Base-by-base conservation (phyloP, 2,113 vertebrate genomes). In the Nothoprocta pentlandii region DNA sequence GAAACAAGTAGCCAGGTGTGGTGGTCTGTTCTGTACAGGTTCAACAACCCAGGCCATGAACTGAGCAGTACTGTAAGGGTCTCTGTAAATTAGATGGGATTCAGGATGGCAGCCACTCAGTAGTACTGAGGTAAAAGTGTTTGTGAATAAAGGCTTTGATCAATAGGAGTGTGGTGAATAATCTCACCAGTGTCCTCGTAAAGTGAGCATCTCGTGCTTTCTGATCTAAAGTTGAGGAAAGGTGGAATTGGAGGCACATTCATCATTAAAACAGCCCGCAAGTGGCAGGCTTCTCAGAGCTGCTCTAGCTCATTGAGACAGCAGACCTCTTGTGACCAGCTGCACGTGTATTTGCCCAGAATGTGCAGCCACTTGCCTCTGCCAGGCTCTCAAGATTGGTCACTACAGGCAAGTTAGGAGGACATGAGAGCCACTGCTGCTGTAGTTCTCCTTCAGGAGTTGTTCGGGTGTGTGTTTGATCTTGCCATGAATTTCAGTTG, bases 341-440 rank as follows among this genome's bases (percentile, higher is more conserved):
- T 58, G 73, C 91, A 93, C 91, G 34, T 88, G 74, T 90, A 73
- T 89, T 96, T 56, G 95, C 92, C 91, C 73, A 84, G 90, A 90
- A 86, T 93, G 92, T 75, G 76, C 83, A 73, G 84, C 58, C 34
- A 17, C 90, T 94, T 95, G 66, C 66, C 51, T 71, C 77, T 89
- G 83, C 90, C 92, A 79, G 56, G 25, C 86, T 92, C 77, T 78
- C 66, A 30, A 17, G 62, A 36, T 3, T 75, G 66, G 75, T 46
- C 64, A 62, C 64, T 93, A 26, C 83, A 91, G 77, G 36, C 77
- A 86, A 53, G 71, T 6, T 4, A 42, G 66, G 1, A 10, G 84
- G 86, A 66, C 5, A 2, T 59, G 11, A 67, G 39, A 80, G 56
- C 88, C 71, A 42, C 80, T 75, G 77, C 80, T 49, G 74, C 74